Evolutionary conservation across 1,140 invertebrate genomes (phyloP), one percentile per base, ranked within the genome.

Genomic region (Lasioglossum albipes): DNA sequence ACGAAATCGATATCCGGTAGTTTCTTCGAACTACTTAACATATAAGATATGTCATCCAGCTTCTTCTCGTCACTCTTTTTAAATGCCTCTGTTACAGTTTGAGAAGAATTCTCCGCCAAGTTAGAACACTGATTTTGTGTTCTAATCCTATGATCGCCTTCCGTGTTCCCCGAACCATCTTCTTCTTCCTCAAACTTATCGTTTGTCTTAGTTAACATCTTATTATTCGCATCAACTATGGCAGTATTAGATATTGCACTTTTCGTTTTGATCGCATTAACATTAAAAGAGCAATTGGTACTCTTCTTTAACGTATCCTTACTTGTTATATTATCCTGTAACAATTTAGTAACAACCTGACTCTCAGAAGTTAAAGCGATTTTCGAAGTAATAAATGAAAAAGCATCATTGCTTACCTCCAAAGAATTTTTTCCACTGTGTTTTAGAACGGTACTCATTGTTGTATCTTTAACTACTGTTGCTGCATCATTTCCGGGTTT

Each of bases 181-280:
- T 74, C 62, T 7, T 74, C 52, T 4, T 10, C 18, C 2, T 79
- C 70, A 0, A 20, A 0, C 7, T 49, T 74, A n/a, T 22, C 45
- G 2, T 61, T 74, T 18, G 10, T 59, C 62, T 79, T 79, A 79
- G 59, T 31, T 74, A 49, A 68, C 13, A 68, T 49, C 16, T 65
- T 78, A 67, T 66, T 67, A 66, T 67, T 74, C 22, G 62, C 52
- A 36, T 79, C 71, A n/a, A 36, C 27, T 79, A 67, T 67, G 71
- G 71, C 77, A 74, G 71, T 79, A 74, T 45, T 74, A 22, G 77
- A 49, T 79, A 79, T 79, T 79, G 77, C 77, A 67, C 70, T 45
- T 12, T 79, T 79, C 13, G 62, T 49, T 9, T 74, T 79, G 7
- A 22, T 54, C 7, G 16, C 42, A 72, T 72, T 70, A 12, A 52